Conservation (phyloP, 2,113 vertebrate species). For the Muscicapa adusta region DNA sequence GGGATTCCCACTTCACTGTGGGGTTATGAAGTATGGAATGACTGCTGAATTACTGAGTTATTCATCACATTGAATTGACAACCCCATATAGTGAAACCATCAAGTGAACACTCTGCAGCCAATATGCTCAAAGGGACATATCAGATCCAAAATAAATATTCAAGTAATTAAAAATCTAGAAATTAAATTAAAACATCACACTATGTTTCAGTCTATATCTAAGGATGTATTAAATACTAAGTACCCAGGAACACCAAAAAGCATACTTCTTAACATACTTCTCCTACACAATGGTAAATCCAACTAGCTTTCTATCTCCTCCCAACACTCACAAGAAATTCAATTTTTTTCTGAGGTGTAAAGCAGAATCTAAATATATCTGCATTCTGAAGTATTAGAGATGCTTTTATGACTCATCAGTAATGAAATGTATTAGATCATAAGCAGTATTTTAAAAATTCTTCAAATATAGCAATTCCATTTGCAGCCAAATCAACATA, state of each 20-base stretch:
- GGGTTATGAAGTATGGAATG: background rate
- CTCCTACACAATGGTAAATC: background rate
- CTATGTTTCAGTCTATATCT: background rate
- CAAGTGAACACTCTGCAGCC: background rate
- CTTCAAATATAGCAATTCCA: background rate
- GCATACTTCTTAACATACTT: background rate
- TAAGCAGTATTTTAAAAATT: background rate
- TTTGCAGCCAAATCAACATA: background rate
- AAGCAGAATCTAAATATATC: background rate
- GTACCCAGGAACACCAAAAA: background rate
- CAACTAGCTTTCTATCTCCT: background rate
- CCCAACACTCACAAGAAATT: background rate
- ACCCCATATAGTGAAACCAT: constrained; percentile 26
- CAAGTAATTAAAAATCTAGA: constrained; percentile 25
- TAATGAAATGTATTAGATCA: background rate
- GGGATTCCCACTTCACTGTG: background rate
- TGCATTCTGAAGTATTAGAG: background rate
- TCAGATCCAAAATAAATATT: constrained; percentile 1
- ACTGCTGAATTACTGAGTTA: background rate
- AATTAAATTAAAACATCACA: background rate
- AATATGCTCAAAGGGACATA: background rate
- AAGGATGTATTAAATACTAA: background rate
- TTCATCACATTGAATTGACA: constrained; percentile 22
- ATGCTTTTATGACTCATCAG: background rate
- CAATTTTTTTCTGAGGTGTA: background rate